Conservation (phyloP, 2,888 invertebrate species). For the Eledona agricola region DNA sequence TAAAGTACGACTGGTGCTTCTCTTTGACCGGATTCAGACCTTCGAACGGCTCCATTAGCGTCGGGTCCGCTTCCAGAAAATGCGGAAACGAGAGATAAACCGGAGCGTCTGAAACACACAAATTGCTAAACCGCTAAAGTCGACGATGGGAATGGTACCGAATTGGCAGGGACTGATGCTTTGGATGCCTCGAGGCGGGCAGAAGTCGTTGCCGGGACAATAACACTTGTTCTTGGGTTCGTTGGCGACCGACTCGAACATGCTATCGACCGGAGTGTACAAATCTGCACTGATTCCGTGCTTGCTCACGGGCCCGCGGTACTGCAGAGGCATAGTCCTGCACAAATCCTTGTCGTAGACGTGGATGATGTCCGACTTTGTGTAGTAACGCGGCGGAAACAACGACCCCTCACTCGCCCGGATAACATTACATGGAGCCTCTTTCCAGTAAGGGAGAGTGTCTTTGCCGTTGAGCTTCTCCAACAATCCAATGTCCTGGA, state of each 20-base stretch:
- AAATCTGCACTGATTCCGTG: conserved; percentile 78
- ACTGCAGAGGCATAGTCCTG: conserved; percentile 78
- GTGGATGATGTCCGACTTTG: conserved; percentile 72
- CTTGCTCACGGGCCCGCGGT: conserved; percentile 74
- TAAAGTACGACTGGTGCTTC: conserved; percentile 80
- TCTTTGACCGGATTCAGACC: conserved; percentile 76
- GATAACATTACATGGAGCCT: conserved; percentile 77
- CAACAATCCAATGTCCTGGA: conserved; percentile 83
- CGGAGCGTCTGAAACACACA: conserved; percentile 81
- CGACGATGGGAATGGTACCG: too few species aligned
- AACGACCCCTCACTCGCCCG: conserved; percentile 82
- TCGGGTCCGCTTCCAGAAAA: conserved; percentile 82
- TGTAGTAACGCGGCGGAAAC: conserved; percentile 80
- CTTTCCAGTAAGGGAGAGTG: conserved; percentile 78
- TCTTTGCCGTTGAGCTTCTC: conserved; percentile 80
- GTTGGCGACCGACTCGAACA: conserved; percentile 73
- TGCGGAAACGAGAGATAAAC: conserved; percentile 90
- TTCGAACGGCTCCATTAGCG: conserved; percentile 72
- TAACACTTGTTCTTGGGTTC: conserved; percentile 79
- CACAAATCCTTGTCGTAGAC: conserved; percentile 90
- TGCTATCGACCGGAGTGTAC: conserved; percentile 75
- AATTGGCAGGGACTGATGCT: conserved; percentile 89
- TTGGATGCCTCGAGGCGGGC: conserved; percentile 80
- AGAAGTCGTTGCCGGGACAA: conserved; percentile 74
- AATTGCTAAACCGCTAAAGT: too few species aligned